phyloP scores from a whole-genome alignment of 2,888 invertebrate genomes.

The Notodonta ziczac region DNA sequence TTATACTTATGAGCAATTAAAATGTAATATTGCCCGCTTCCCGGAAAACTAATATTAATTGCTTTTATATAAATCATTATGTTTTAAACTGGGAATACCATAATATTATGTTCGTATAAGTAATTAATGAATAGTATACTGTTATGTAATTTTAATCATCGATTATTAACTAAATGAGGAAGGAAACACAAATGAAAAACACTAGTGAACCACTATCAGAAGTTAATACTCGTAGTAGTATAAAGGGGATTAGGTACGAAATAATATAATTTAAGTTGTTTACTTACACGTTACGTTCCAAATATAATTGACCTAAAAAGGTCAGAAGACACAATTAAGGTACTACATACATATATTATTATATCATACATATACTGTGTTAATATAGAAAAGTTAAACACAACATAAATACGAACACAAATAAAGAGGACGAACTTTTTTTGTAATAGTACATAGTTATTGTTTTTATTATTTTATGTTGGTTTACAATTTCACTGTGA shows the following conservation, averaged over 20 bases:
- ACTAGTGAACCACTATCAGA: background rate
- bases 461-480: too few relatives aligned
- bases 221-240: background rate
- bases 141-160: background rate
- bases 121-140: background rate
- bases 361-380: too few relatives aligned
- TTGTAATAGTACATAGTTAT: too few relatives aligned
- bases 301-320: background rate
- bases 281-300: background rate
- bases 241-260: background rate
- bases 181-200: background rate
- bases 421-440: too few relatives aligned
- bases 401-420: too few relatives aligned
- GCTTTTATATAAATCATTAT: constrained; percentile 7
- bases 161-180: background rate
- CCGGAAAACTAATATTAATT: constrained; percentile 22
- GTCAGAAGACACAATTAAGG: background rate
- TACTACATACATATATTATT: too few relatives aligned
- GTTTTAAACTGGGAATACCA: constrained; percentile 16
- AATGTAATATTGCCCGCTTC: constrained; percentile 16
- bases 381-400: too few relatives aligned
- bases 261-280: background rate
- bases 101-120: background rate
- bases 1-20: constrained; percentile 12
- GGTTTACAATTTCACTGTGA: too few relatives aligned